Base-by-base conservation (phyloP, 1,140 invertebrate genomes). In the Panonychus citri region DNA sequence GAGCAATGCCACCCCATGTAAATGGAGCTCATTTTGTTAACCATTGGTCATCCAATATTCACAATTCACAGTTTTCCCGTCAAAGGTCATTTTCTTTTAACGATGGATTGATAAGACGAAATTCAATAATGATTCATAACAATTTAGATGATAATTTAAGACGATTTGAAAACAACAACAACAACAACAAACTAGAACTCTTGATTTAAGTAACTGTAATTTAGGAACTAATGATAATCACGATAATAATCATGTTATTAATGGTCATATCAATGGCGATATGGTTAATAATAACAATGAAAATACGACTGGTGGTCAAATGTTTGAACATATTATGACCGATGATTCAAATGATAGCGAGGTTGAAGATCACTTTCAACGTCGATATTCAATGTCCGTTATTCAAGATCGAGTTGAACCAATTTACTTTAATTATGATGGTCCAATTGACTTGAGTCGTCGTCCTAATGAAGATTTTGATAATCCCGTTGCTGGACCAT, bases 391-490 rank as follows among this genome's bases (percentile, higher is more conserved):
- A 21, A 60, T 60, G 40, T 60, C 61, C 15, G 59, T 56, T 37
- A 56, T 57, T 51, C 46, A 26, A 49, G 26, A 37, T 30, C 40
- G 39, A 55, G 27, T 19, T 10, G 15, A 25, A 10, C 21, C 25
- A 1, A n/a, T 46, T 10, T 46, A 21, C 43, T 10, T 46, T 8
- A 28, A 57, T 12, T 25, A 25, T 10, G 59, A 60, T 13, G 60
- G 61, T 24, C 62, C 62, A 2, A 63, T 63, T 56, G 62, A 63
- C 56, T 51, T 63, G 21, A 61, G 62, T 42, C 53, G 58, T 12
- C 43, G 57, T 3, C 27, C n/a, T n/a, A n/a, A 55, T 39, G 53
- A 55, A 37, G 25, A 51, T 28, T 17, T 34, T 12, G 55, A 57
- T 53, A 34, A 34, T 34, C 15, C 10, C 27, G 12, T 49, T 26